Percentiles rank a stretch among this genome's conserved stretches.
phyloP scores from a whole-genome alignment of 1,140 invertebrate species.

The Saccostrea glomerata region DNA sequence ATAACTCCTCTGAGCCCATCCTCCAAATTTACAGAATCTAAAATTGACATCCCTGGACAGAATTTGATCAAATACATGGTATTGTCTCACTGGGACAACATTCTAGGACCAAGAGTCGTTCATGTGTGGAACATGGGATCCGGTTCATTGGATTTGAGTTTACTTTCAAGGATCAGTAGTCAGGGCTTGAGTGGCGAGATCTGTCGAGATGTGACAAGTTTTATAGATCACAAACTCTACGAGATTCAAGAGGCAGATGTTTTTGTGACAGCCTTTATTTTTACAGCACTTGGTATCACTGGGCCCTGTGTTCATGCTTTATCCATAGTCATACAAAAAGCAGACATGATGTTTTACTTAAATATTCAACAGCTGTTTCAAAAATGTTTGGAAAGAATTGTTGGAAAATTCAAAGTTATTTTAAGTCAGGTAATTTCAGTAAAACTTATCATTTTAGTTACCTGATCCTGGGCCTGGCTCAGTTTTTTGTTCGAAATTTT shows the following conservation, averaged over 20 bases:
- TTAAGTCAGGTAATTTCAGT: slow-evolving; percentile 42
- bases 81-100: slow-evolving; percentile 75
- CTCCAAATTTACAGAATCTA: slow-evolving; percentile 61
- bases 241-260: slow-evolving; percentile 66
- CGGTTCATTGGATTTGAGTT: slow-evolving; percentile 49
- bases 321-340: slow-evolving; percentile 67
- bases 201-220: slow-evolving; percentile 65
- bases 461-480: not conserved
- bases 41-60: slow-evolving; percentile 58
- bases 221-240: slow-evolving; percentile 70
- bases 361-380: slow-evolving; percentile 62
- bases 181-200: slow-evolving; percentile 74
- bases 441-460: not conserved
- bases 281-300: slow-evolving; percentile 63
- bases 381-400: slow-evolving; percentile 66
- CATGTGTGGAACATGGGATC: slow-evolving; percentile 69
- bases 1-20: slow-evolving; percentile 68
- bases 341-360: slow-evolving; percentile 64
- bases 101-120: slow-evolving; percentile 70
- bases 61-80: slow-evolving; percentile 66
- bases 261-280: slow-evolving; percentile 70
- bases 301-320: slow-evolving; percentile 69
- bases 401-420: slow-evolving; percentile 67
- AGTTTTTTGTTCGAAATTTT: too few species aligned
- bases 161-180: slow-evolving; percentile 63